Conservation (phyloP, 2,888 invertebrate species). For the Nipponacmea schrenckii region DNA sequence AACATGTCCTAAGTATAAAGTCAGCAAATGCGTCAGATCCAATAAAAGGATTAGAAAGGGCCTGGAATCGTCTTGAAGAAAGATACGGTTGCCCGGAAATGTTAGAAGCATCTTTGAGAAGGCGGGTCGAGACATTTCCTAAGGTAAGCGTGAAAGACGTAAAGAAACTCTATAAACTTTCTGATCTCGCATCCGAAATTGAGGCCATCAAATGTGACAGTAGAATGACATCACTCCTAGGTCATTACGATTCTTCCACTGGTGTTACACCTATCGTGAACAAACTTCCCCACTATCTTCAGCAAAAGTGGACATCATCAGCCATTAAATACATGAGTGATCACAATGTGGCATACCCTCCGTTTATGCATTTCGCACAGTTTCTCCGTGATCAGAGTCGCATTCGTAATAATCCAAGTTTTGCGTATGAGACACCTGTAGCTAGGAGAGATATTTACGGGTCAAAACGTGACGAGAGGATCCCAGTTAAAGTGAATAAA, state of each 20-base stretch:
- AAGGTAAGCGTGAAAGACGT: conserved; percentile 27
- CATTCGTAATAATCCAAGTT: conserved; percentile 31
- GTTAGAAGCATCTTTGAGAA: conserved; percentile 23
- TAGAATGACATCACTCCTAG: conserved; percentile 21
- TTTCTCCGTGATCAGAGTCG: conserved; percentile 30
- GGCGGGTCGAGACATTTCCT: conserved; percentile 29
- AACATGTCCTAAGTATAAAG: conserved; percentile 21
- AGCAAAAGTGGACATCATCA: conserved; percentile 33
- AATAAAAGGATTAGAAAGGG: conserved; percentile 13
- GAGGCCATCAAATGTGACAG: conserved; percentile 28
- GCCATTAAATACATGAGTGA: conserved; percentile 30
- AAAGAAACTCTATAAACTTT: conserved; percentile 27
- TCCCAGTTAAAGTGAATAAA: neutral
- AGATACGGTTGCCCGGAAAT: conserved; percentile 32
- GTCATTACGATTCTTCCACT: conserved; percentile 32
- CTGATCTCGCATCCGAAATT: conserved; percentile 28
- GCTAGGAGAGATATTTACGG: no score
- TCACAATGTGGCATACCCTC: conserved; percentile 31
- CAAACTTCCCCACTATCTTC: conserved; percentile 33
- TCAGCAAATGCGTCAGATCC: conserved; percentile 26
- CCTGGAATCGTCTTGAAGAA: conserved; percentile 31
- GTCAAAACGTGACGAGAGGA: no score
- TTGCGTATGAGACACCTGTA: conserved; percentile 7
- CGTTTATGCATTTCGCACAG: conserved; percentile 29
- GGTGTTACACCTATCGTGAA: conserved; percentile 32